Conservation (phyloP, 2,888 invertebrate genomes). For the Chirona hameri region DNA sequence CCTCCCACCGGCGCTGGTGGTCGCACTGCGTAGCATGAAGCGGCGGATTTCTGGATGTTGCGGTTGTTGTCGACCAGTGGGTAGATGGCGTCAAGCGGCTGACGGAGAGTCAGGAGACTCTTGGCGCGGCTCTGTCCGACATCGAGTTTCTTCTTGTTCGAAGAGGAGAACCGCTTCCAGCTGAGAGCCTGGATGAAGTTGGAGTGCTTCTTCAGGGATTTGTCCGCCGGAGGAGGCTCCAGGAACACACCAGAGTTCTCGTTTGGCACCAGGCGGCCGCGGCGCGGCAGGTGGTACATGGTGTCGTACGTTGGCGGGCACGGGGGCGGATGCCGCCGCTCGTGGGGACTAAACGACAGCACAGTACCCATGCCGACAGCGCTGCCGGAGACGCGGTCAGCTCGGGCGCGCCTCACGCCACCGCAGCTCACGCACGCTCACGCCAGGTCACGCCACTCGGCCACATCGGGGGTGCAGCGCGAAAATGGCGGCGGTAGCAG, state of each 20-base stretch:
- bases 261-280: constrained; percentile 33
- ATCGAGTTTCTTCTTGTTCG: constrained; percentile 76
- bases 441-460: not conserved
- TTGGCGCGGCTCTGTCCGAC: constrained; percentile 49
- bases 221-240: constrained; percentile 11
- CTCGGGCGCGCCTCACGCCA: not conserved
- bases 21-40: not conserved
- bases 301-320: not conserved
- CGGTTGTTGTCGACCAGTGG: constrained; percentile 74
- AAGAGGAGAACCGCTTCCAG: constrained; percentile 90
- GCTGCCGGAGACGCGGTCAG: not conserved
- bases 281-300: constrained; percentile 10
- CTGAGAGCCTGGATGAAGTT: constrained; percentile 82
- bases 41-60: constrained; percentile 56
- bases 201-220: not conserved
- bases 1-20: constrained; percentile 37
- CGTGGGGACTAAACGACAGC: constrained; percentile 89
- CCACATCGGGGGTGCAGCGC: not conserved
- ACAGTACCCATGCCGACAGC: constrained; percentile 80
- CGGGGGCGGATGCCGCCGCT: constrained; percentile 58
- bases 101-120: constrained; percentile 57
- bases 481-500: not conserved
- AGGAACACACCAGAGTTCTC: constrained; percentile 34
- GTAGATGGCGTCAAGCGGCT: constrained; percentile 69
- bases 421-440: not conserved